phyloP scores from a whole-genome alignment of 1,140 invertebrate genomes.

The Drosophila truncata region DNA sequence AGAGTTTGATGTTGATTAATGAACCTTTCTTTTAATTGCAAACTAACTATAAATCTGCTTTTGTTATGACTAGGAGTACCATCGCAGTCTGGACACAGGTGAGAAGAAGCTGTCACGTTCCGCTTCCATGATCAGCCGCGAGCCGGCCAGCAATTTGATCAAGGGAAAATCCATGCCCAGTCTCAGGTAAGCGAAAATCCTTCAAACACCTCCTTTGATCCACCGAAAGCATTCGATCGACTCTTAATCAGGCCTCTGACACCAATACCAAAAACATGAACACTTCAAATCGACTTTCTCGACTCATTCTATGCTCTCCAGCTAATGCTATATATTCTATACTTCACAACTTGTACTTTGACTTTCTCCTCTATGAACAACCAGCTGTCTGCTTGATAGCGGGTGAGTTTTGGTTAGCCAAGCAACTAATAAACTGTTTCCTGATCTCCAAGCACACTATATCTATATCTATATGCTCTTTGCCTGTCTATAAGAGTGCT shows the following conservation, averaged over 20 bases:
- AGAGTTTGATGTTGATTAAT: constrained; percentile 41
- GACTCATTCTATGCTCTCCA: constrained; percentile 32
- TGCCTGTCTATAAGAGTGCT: constrained; percentile 11
- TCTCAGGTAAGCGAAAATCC: constrained; percentile 89
- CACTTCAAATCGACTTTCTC: constrained; percentile 45
- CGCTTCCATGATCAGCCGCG: constrained; percentile 88
- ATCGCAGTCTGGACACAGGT: constrained; percentile 91
- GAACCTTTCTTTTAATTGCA: too few species aligned
- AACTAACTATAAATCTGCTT: not conserved
- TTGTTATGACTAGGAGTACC: constrained; percentile 88
- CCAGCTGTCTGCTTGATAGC: constrained; percentile 85
- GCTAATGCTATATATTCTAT: constrained; percentile 53
- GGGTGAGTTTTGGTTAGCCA: constrained; percentile 80
- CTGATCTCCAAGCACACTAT: constrained; percentile 27
- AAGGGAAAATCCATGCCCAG: constrained; percentile 98
- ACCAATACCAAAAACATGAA: constrained; percentile 34
- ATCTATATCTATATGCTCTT: constrained; percentile 1
- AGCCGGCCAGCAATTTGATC: constrained; percentile 90
- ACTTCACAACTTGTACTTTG: constrained; percentile 26
- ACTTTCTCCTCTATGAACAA: constrained; percentile 59
- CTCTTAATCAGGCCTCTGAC: constrained; percentile 47
- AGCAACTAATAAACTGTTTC: constrained; percentile 18
- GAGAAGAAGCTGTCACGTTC: constrained; percentile 89
- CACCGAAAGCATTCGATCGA: constrained; percentile 19
- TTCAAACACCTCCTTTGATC: not conserved